Base-by-base conservation (phyloP, 2,113 vertebrate species). In the Cricetomys ansorgei region DNA sequence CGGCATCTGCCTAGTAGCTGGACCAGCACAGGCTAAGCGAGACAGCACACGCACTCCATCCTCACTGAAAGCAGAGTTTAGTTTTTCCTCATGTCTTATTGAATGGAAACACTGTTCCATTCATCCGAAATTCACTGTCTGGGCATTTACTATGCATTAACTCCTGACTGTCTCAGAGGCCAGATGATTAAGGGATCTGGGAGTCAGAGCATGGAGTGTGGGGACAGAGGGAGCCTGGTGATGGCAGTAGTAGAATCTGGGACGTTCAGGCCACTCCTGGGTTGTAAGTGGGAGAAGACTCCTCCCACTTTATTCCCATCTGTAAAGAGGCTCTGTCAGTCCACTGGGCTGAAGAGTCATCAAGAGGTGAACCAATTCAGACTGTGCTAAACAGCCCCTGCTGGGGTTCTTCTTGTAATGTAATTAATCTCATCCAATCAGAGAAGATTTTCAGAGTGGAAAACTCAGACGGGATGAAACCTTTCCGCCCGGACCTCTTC, bases 371-470 rank as follows among this genome's bases (percentile, higher is more conserved):
- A 50, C 77, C 50, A 40, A 13, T 31, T 48, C 64, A 31, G 59
- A 65, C 6, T 5, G 57, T 53, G 19, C 72, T 88, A 13, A 62
- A 45, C 27, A 29, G 8, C 65, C 45, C 89, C 53, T 19, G 15
- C 55, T 53, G 76, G 17, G 21, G 7, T 90, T 88, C 94, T 94
- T 92, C 91, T 79, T 83, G 17, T 92, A 48, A 96, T 50, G 16
- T 40, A 69, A 86, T 96, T 77, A 5, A 69, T 93, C 53, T 95
- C 12, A 4, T 80, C 31, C 80, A 37, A 95, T 93, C 98, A 99
- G 99, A 99, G 97, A 99, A 99, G 98, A 97, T 99, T 93, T 98
- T 98, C 98, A 98, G 99, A 97, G 99, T 99, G 79, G 98, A 99
- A 98, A 98, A 97, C 6, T 80, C 97, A 98, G 89, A 97, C 16